phyloP scores from a whole-genome alignment of 2,888 invertebrate species.

The Drosophila lacicola region DNA sequence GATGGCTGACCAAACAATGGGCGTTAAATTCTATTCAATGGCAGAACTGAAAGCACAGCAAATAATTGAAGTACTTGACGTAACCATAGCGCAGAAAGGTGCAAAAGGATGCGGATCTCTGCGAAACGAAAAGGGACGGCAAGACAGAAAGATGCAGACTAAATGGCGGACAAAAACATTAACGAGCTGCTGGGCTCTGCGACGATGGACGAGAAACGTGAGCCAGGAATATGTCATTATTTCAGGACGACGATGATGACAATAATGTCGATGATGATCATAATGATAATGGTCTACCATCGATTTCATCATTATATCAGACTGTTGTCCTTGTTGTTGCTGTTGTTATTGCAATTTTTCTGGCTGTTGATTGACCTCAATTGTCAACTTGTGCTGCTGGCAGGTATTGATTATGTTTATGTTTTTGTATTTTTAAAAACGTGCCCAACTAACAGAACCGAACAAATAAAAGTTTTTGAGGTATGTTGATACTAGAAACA shows the following conservation, averaged over 20 bases:
- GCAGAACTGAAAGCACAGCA: conserved; percentile 70
- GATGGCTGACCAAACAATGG: conserved; percentile 66
- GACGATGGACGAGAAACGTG: conserved; percentile 24
- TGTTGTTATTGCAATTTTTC: conserved; percentile 5
- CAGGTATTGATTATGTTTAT: conserved; percentile 60
- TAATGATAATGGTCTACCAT: conserved; percentile 15
- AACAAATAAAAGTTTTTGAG: too few species aligned
- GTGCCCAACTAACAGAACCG: neutral
- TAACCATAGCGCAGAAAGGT: conserved; percentile 37
- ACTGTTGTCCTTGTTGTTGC: conserved; percentile 10
- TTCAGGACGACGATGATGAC: conserved; percentile 17
- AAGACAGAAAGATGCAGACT: conserved; percentile 15
- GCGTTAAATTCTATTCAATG: conserved; percentile 78
- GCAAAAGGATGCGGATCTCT: neutral
- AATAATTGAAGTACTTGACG: conserved; percentile 73
- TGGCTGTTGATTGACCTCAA: conserved; percentile 45
- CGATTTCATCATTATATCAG: conserved; percentile 21
- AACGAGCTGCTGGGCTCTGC: conserved; percentile 58
- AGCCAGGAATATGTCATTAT: conserved; percentile 54
- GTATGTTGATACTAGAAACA: too few species aligned
- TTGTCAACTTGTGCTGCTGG: conserved; percentile 54
- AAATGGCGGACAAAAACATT: conserved; percentile 57
- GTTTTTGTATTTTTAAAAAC: neutral
- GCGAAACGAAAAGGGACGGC: conserved; percentile 18
- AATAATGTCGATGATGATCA: neutral